Conservation (phyloP, 2,797 vertebrate genomes). For the Tangara arthus region DNA sequence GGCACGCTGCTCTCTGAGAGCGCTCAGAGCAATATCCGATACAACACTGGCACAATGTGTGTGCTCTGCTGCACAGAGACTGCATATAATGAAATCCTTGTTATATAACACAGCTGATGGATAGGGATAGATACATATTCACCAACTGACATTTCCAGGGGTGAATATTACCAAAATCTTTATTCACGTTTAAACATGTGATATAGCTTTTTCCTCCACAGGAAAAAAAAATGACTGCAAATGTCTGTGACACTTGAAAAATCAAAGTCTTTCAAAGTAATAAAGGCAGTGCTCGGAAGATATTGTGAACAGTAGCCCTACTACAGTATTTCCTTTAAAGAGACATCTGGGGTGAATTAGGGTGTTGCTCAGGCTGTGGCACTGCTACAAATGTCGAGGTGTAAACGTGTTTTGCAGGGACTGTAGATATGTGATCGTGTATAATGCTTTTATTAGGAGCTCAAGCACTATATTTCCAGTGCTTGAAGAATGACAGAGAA, state of each 20-base stretch:
- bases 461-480: constrained; percentile 70
- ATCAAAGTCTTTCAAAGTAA: constrained; percentile 30
- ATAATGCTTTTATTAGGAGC: constrained; percentile 70
- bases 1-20: not conserved
- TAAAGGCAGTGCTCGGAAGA: constrained; percentile 39
- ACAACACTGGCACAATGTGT: fast-evolving
- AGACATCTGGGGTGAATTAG: constrained; percentile 77
- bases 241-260: constrained; percentile 33
- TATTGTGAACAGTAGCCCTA: constrained; percentile 35
- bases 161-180: constrained; percentile 6
- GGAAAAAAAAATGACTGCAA: not conserved
- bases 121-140: not conserved
- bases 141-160: not conserved
- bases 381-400: constrained; percentile 69
- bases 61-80: not conserved
- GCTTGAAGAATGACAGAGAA: constrained; percentile 73
- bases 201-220: not conserved
- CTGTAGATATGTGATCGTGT: constrained; percentile 67
- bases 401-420: constrained; percentile 75
- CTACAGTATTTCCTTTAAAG: constrained; percentile 63
- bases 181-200: not conserved
- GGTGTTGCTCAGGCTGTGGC: constrained; percentile 41
- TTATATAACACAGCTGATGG: not conserved
- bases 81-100: constrained; percentile 2
- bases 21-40: fast-evolving